These are phyloP conservation scores for Epinephelus malabaricus DNA, from an alignment of 2,797 vertebrate species.

Conservation along the genomic window DNA sequence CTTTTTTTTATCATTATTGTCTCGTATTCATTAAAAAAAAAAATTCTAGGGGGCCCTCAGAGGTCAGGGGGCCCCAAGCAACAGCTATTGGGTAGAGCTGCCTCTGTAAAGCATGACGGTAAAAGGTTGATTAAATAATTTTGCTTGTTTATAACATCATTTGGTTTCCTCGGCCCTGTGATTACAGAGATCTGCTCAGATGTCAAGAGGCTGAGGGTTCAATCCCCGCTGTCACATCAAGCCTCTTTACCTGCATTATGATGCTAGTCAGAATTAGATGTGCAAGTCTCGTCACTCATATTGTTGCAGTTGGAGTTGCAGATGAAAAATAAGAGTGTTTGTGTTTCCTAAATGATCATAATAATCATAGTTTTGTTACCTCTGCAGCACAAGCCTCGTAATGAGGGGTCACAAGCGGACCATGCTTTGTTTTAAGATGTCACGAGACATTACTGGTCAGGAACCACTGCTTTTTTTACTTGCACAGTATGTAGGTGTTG, in stretches of 20 bases:
- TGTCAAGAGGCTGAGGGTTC: constrained; percentile 13
- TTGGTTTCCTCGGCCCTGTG: neutral
- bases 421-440: neutral
- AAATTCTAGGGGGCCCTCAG: no score
- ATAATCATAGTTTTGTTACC: neutral
- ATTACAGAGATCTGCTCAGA: constrained; percentile 16
- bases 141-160: neutral
- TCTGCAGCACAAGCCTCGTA: no score
- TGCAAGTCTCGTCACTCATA: neutral
- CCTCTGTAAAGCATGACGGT: no score
- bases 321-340: neutral
- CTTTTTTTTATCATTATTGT: no score
- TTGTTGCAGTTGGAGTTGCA: neutral
- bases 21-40: no score
- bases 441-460: neutral
- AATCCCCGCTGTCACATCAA: neutral
- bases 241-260: constrained; percentile 10
- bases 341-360: neutral
- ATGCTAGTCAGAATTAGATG: neutral
- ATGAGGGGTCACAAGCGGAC: neutral
- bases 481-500: neutral
- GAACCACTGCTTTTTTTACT: neutral
- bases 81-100: no score
- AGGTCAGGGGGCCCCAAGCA: no score
- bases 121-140: neutral